phyloP scores from a whole-genome alignment of 2,888 invertebrate genomes.

The Tinea semifulvella region DNA sequence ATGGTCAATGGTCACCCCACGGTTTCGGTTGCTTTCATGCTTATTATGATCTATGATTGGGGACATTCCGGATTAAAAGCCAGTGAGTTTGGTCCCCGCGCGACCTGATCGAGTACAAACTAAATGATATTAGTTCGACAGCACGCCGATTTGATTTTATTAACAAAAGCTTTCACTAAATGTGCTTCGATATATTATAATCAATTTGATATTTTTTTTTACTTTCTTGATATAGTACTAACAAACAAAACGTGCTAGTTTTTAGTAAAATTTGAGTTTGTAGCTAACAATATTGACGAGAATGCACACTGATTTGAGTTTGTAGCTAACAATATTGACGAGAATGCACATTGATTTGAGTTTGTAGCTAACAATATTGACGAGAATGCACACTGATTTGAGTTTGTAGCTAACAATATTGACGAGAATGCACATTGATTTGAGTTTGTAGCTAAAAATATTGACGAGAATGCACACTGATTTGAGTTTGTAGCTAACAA shows the following conservation, averaged over 20 bases:
- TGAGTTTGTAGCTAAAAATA: too few species aligned
- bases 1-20: not conserved
- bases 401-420: too few species aligned
- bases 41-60: conserved; percentile 14
- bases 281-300: too few species aligned
- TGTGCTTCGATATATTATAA: too few species aligned
- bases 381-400: too few species aligned
- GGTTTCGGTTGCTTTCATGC: conserved; percentile 10
- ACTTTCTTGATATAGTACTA: not conserved
- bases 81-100: not conserved
- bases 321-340: too few species aligned
- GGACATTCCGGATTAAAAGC: conserved; percentile 12
- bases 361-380: too few species aligned
- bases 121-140: not conserved
- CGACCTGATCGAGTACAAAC: not conserved
- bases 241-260: not conserved
- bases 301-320: too few species aligned
- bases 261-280: not conserved
- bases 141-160: not conserved
- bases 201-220: not conserved
- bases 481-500: too few species aligned
- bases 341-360: too few species aligned
- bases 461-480: too few species aligned
- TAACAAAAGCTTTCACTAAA: not conserved
- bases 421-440: too few species aligned